Evolutionary conservation across 2,888 invertebrate species (phyloP).

Genomic region (Xylota sylvarum): DNA sequence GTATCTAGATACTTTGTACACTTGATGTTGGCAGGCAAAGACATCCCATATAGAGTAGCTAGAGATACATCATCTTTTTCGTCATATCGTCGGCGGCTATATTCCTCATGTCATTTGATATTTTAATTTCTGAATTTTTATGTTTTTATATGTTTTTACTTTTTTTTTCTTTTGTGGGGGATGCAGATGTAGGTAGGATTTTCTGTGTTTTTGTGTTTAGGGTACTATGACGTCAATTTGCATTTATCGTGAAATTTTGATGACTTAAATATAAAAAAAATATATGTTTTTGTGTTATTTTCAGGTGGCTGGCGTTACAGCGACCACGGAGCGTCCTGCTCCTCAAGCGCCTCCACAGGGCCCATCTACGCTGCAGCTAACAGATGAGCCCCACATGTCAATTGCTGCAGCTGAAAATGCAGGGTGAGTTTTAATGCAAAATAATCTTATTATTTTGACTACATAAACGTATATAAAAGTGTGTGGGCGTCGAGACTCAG

Average conservation of each 20-base stretch:
- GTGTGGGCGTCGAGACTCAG: too few species aligned
- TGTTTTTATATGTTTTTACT: conserved; percentile 31
- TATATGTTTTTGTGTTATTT: not conserved
- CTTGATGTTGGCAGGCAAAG: conserved; percentile 68
- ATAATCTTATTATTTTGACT: not conserved
- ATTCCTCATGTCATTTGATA: conserved; percentile 71
- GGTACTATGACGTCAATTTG: conserved; percentile 50
- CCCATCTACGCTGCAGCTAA: conserved; percentile 85
- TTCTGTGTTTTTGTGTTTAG: conserved; percentile 1
- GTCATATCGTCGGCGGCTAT: conserved; percentile 42
- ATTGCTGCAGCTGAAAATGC: conserved; percentile 86
- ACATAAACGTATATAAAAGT: too few species aligned
- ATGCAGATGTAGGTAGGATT: conserved; percentile 24
- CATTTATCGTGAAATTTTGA: conserved; percentile 36
- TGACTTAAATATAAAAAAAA: conserved; percentile 7
- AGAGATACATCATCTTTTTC: conserved; percentile 65
- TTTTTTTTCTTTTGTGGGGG: conserved; percentile 5
- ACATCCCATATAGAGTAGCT: conserved; percentile 46
- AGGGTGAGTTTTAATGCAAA: conserved; percentile 82
- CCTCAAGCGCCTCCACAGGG: conserved; percentile 82
- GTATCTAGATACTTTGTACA: conserved; percentile 64
- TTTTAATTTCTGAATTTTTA: conserved; percentile 76
- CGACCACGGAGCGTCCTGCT: conserved; percentile 81
- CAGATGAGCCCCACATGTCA: conserved; percentile 86
- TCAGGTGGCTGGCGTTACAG: conserved; percentile 81